Evolutionary conservation across 2,888 invertebrate genomes (phyloP), one percentile per base, ranked within the genome.

Genomic region (Spodoptera exigua): DNA sequence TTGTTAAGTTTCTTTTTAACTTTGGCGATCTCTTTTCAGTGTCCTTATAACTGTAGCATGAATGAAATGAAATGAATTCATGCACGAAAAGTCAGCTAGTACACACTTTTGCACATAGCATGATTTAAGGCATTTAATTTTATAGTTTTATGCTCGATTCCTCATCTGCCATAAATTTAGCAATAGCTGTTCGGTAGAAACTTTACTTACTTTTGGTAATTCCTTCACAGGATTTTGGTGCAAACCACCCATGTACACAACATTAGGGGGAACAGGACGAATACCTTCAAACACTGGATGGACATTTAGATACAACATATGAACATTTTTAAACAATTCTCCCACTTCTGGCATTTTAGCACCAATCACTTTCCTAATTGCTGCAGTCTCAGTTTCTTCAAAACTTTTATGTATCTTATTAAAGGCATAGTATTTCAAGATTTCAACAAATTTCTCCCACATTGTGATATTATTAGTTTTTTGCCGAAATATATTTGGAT

Each of bases 221-320:
- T 85, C 78, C 39, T 89, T 84, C 2, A 79, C 54, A 13, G 82
- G 81, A 12, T 79, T 83, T 17, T 88, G 79, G 64, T 93, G 91
- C 36, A 90, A 62, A 11, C 93, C 92, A 49, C 92, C 90, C 56
- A 93, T 86, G 57, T 85, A 87, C 2, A 94, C 59, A 1, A 91
- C 79, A 56, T 80, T 81, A 0, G 92, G 89, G 11, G 92, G 86
- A 0, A 89, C 74, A 0, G 94, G 94, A 11, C 80, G 76, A 40
- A 84, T 84, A 4, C 76, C 75, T 43, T 81, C 81, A 76, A 87
- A 86, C 13, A 89, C 55, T 0, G 87, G 85, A 79, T 92, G 86
- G 0, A 83, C 75, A 69, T 94, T 94, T 7, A 90, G 59, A 49
- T 93, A 86, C 9, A 82, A 11, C 80, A 87, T 77, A 36, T 83